phyloP scores from a whole-genome alignment of 2,888 invertebrate genomes.

The Panopea generosa region DNA sequence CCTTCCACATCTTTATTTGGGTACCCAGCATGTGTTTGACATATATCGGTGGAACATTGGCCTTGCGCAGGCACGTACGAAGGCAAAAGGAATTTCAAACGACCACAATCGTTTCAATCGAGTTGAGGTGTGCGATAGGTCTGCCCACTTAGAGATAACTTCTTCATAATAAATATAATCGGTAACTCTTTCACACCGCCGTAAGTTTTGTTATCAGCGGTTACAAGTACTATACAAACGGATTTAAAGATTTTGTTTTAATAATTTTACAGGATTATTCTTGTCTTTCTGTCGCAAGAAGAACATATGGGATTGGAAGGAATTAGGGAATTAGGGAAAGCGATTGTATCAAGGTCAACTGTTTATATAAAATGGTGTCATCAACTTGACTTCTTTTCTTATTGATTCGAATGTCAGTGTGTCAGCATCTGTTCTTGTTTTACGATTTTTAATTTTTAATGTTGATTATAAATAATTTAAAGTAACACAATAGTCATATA shows the following conservation, averaged over 20 bases:
- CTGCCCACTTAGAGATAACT: conserved; percentile 9
- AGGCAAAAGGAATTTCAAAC: conserved; percentile 2
- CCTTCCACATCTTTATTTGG: conserved; percentile 25
- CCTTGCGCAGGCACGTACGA: conserved; percentile 6
- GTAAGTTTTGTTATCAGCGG: conserved; percentile 27
- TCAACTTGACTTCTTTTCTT: no score
- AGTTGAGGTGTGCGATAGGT: conserved; percentile 24
- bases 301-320: neutral
- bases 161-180: conserved; percentile 5
- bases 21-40: conserved; percentile 1
- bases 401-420: no score
- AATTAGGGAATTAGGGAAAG: conserved; percentile 3
- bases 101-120: conserved; percentile 1
- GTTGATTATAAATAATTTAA: neutral
- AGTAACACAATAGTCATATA: neutral
- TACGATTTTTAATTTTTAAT: neutral
- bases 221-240: conserved; percentile 50
- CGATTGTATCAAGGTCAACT: conserved; percentile 9
- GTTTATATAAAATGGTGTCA: neutral
- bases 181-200: neutral
- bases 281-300: conserved; percentile 19
- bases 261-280: conserved; percentile 50
- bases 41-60: neutral
- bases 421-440: neutral
- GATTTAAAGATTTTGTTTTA: conserved; percentile 43